Percentiles rank a stretch among this genome's conserved stretches.
phyloP scores from a whole-genome alignment of 2,888 invertebrate species.

The Chelonus formosanus region DNA sequence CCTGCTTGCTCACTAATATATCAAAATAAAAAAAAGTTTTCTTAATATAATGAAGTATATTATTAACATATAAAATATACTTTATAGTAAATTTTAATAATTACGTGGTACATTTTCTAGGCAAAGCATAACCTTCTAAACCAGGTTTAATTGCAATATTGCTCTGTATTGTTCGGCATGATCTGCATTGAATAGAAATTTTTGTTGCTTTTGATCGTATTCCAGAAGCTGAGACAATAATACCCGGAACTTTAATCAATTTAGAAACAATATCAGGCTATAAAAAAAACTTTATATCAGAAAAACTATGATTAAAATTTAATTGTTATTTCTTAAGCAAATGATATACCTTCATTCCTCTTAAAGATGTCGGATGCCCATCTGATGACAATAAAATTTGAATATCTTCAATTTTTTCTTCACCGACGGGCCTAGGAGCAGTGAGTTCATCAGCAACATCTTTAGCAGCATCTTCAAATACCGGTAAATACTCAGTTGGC shows the following conservation, averaged over 20 bases:
- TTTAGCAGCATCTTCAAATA: constrained; percentile 96
- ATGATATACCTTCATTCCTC: constrained; percentile 81
- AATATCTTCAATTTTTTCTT: constrained; percentile 89
- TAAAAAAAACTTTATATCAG: neutral
- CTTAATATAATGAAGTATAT: constrained; percentile 15
- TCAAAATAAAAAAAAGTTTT: neutral
- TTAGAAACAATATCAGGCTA: constrained; percentile 93
- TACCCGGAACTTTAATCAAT: constrained; percentile 94
- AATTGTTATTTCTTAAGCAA: too few species aligned
- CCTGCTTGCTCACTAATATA: constrained; percentile 85
- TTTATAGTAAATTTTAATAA: constrained; percentile 53
- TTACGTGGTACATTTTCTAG: constrained; percentile 92
- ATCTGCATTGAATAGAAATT: constrained; percentile 94
- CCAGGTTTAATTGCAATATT: constrained; percentile 94
- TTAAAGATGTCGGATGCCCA: constrained; percentile 80
- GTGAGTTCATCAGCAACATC: constrained; percentile 98
- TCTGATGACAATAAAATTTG: constrained; percentile 89
- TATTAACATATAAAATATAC: constrained; percentile 14
- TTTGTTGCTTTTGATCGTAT: constrained; percentile 95
- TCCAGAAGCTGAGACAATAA: constrained; percentile 92
- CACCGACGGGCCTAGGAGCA: constrained; percentile 88
- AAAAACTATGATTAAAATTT: too few species aligned
- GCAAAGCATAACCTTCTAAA: constrained; percentile 93
- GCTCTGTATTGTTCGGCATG: constrained; percentile 88
- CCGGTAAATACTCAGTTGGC: constrained; percentile 90